phyloP scores from a whole-genome alignment of 53 echinoderm and acorn worm genomes.

The Antedon mediterranea region DNA sequence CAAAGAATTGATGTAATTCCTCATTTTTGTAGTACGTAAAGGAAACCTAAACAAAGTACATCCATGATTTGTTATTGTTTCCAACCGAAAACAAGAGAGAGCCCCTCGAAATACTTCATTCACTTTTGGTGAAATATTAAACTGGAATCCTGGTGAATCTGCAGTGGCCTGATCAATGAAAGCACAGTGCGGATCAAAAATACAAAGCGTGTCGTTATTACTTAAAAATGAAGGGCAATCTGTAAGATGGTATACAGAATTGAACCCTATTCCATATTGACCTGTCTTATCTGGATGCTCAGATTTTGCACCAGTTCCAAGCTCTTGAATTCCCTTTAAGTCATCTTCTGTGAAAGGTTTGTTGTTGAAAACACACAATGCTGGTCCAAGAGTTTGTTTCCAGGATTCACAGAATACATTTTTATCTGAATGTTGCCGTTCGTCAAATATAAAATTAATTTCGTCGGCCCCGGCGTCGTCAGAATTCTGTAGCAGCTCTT shows the following conservation, averaged over 20 bases:
- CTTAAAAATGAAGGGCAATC: constrained; percentile 79
- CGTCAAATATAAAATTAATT: constrained; percentile 80
- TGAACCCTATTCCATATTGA: constrained; percentile 52
- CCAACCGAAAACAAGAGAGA: constrained; percentile 24
- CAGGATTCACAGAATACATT: constrained; percentile 28
- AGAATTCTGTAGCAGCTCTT: constrained; percentile 91
- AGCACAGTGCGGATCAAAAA: constrained; percentile 63
- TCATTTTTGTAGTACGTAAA: constrained; percentile 13
- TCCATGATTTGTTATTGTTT: constrained; percentile 9
- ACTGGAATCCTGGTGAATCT: constrained; percentile 30
- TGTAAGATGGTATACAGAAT: constrained; percentile 79
- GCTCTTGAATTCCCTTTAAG: constrained; percentile 64
- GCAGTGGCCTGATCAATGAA: constrained; percentile 31
- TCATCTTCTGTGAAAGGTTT: constrained; percentile 67
- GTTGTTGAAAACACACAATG: constrained; percentile 65
- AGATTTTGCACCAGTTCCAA: constrained; percentile 70
- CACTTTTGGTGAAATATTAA: constrained; percentile 17
- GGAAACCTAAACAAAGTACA: constrained; percentile 80
- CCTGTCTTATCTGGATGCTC: constrained; percentile 28
- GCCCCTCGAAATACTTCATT: constrained; percentile 19
- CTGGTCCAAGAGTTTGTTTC: constrained; percentile 24
- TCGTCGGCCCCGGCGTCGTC: constrained; percentile 78
- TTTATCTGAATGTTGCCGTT: constrained; percentile 27
- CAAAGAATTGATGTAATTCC: background rate
- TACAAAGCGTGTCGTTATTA: constrained; percentile 35